Evolutionary conservation across 2,113 vertebrate genomes (phyloP), one percentile per base, ranked within the genome.

Genomic region (Dolichallabes microphthalmus): DNA sequence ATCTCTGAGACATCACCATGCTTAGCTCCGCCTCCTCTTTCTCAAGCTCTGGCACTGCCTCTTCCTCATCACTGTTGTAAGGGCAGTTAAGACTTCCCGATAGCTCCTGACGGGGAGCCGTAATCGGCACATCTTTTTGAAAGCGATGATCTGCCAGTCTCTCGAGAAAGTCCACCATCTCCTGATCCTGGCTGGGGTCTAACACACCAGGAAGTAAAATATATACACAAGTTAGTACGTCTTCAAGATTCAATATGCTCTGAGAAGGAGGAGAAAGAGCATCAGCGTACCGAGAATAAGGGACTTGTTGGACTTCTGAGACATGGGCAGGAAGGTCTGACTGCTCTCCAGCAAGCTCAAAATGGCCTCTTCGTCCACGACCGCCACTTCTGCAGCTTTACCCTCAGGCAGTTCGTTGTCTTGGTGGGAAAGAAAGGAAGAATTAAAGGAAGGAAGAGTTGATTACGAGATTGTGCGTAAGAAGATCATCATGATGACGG

Each of bases 1-100:
- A 99, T 82, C 95, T 95, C 82, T 99, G 97, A 78, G 98, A 99
- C 98, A 99, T 99, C 30, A 97, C 79, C 88, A 96, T 87, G 90
- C 98, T 99, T 85, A 99, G 95, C 88, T 99, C 97, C 60, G 96
- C 95, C 91, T 99, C 98, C 80, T 98, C 95, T 88, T 94, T 95
- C 89, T 98, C 96, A 32, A 95, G 91, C 86, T 96, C 96, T 58
- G 96, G 98, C 60, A 92, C 95, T 30, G 95, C 97, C 94, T 99
- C 98, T 94, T 99, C 98, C 90, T 99, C 98, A 79, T 99, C 98
- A 77, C 98, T 99, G 92, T 99, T 99, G 89, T 95, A 97, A 83
- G 91, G 93, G 89, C 95, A 96, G 92, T 80, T 93, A 80, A 86
- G 89, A 58, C 91, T 93, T 91, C 94, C 94, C 77, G 95, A 91